Conservation (phyloP, 2,888 invertebrate species). For the Agrochola litura region DNA sequence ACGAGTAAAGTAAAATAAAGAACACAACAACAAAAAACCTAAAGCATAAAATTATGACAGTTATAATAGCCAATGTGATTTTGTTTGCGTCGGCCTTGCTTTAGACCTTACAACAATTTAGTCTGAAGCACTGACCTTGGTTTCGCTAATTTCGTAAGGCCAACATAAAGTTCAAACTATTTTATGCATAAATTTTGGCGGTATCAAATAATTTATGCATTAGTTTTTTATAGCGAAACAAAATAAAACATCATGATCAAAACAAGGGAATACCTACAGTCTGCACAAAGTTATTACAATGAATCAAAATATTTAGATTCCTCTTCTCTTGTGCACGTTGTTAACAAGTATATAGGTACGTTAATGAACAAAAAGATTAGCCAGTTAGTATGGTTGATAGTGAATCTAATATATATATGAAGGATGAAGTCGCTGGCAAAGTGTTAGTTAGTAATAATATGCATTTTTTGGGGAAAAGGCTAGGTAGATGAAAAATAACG, state of each 20-base stretch:
- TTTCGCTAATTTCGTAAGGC: background rate
- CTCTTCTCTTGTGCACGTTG: too few species aligned
- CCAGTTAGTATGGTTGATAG: too few species aligned
- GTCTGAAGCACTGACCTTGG: background rate
- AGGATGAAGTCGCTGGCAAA: background rate
- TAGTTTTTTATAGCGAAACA: background rate
- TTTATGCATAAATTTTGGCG: background rate
- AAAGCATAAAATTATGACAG: conserved; percentile 32
- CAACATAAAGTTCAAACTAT: background rate
- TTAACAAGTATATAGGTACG: too few species aligned
- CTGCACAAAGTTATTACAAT: too few species aligned
- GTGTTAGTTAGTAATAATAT: background rate
- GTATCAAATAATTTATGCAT: background rate
- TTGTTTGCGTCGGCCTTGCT: background rate
- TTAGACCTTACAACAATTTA: background rate
- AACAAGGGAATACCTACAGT: too few species aligned
- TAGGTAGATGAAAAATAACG: background rate
- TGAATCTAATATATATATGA: too few species aligned
- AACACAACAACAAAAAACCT: conserved; percentile 24
- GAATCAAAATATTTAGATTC: too few species aligned
- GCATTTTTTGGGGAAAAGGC: background rate
- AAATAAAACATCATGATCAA: background rate
- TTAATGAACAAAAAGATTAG: too few species aligned
- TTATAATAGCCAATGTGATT: conserved; percentile 22
- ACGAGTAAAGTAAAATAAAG: background rate